Percentiles rank a stretch among this genome's conserved stretches.
These are phyloP conservation scores for Polyergus mexicanus DNA, from an alignment of 1,140 invertebrate genomes.

Conservation along the genomic window DNA sequence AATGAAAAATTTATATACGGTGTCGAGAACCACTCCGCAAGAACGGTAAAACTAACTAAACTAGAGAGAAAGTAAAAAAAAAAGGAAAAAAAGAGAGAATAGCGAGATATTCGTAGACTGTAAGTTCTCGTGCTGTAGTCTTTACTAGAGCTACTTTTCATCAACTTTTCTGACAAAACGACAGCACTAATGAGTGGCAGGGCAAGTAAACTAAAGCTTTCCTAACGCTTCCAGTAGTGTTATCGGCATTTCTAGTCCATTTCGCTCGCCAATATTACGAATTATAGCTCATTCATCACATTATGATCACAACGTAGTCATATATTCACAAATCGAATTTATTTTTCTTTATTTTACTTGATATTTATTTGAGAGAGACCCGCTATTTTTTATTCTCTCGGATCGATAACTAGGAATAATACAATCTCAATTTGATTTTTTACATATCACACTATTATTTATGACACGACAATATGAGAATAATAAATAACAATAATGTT, in stretches of 20 bases:
- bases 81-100: neutral
- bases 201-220: constrained; percentile 4
- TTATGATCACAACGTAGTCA: neutral
- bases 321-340: constrained; percentile 12
- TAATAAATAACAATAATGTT: neutral
- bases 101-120: constrained; percentile 31
- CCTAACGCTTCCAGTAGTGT: neutral
- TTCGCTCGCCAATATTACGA: constrained; percentile 12
- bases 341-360: neutral
- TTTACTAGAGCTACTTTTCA: constrained; percentile 14
- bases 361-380: constrained; percentile 18
- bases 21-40: neutral
- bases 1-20: constrained; percentile 26
- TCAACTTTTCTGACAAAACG: neutral
- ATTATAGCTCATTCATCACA: constrained; percentile 15
- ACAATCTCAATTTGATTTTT: neutral
- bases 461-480: neutral
- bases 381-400: neutral
- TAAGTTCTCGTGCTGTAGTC: constrained; percentile 21
- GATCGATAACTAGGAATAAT: neutral
- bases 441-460: neutral
- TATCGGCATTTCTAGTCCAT: constrained; percentile 18
- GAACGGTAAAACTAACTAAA: constrained; percentile 11
- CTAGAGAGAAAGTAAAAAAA: neutral
- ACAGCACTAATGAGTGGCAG: neutral